Percentiles rank a stretch among this genome's conserved stretches.
phyloP scores from a whole-genome alignment of 2,797 vertebrate genomes.

The Muscicapa striata region DNA sequence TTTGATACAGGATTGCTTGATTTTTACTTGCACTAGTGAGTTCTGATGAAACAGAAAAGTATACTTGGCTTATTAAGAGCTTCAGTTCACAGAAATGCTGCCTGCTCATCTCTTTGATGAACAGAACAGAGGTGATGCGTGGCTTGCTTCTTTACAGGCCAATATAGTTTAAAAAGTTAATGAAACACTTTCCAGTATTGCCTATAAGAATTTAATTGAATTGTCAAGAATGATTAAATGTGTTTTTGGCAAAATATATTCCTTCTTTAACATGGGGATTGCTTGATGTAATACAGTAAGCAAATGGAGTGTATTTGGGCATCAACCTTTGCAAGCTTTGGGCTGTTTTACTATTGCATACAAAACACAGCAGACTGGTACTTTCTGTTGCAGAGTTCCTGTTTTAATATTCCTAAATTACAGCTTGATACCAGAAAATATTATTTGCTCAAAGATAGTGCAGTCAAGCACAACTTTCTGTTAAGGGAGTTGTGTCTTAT shows the following conservation, averaged over 20 bases:
- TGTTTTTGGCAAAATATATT: neutral
- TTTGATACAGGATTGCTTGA: neutral
- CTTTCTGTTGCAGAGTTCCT: neutral
- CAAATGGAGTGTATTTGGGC: neutral
- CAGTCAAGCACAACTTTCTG: constrained; percentile 57
- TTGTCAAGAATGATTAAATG: neutral
- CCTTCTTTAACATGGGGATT: neutral
- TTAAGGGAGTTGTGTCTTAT: constrained; percentile 71
- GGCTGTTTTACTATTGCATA: neutral
- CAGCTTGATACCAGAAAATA: neutral
- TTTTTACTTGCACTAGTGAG: neutral
- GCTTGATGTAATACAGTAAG: neutral
- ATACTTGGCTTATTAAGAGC: neutral
- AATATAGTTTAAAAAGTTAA: neutral
- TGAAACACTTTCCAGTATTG: neutral
- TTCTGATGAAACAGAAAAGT: neutral
- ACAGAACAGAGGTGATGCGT: neutral
- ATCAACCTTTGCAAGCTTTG: neutral
- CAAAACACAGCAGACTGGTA: neutral
- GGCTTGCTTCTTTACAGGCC: neutral
- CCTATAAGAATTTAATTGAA: neutral
- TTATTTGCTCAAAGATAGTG: constrained; percentile 16
- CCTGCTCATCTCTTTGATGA: neutral
- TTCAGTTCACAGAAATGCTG: neutral
- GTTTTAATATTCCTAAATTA: neutral